Base-by-base conservation (phyloP, 2,888 invertebrate genomes). In the Perithous albicinctus region DNA sequence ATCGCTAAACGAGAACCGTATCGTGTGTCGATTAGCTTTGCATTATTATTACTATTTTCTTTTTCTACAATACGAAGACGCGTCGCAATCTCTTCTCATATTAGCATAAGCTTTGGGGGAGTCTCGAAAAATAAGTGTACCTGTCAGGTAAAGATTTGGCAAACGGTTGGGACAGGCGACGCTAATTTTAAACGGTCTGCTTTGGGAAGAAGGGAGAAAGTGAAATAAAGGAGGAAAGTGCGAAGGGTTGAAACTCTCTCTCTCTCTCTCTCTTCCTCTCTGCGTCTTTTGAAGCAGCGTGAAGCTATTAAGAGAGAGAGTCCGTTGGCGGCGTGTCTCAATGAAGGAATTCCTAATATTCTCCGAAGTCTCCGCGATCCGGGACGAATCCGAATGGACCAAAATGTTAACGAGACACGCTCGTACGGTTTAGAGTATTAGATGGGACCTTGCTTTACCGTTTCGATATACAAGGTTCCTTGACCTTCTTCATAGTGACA, bases 401-500 rank as follows among this genome's bases (percentile, higher is more conserved):
- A 51, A 67, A n/a, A n/a, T 61, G 61, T 73, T 61, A 63, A 61
- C 61, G 59, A 73, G 73, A 61, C 7, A 38, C 35, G n/a, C n/a
- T n/a, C n/a, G n/a, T 23, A 18, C 15, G 41, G 54, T 69, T 56
- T 38, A 41, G 41, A n/a, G n/a, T n/a, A n/a, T n/a, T 56, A 20
- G 38, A 38, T 7, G 51, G 32, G 48, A 35, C 73, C 61, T 48
- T 61, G 73, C 73, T 61, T 46, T 61, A 61, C 73, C 48, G 61
- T 73, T 73, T 46, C 61, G 35, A 61, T 73, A 35, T 48, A 61
- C n/a, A n/a, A 73, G 46, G 61, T 73, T 73, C 61, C 73, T 61
- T 46, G 61, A 73, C 73, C 73, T 73, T 63, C 61, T 73, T 15
- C 43, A 18, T 23, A 73, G 48, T 35, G 61, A 73, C 73, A 73